Evolutionary conservation across 2,113 vertebrate genomes (phyloP).

Genomic region (Antechinus stuartii): DNA sequence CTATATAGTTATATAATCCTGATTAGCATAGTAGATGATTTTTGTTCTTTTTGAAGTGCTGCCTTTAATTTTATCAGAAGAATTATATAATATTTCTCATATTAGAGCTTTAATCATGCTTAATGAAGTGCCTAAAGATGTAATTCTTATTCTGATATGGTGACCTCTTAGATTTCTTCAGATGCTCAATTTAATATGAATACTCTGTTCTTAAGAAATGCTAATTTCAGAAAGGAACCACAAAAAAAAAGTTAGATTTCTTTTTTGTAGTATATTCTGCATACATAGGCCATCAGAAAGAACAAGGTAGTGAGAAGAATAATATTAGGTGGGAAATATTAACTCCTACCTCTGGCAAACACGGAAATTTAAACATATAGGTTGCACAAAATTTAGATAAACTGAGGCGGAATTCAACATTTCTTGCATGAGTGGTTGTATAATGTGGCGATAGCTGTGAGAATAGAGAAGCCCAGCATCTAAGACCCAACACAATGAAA

Average conservation of each 20-base stretch:
- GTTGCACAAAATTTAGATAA: conserved; percentile 89
- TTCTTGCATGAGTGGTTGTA: conserved; percentile 96
- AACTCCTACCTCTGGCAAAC: conserved; percentile 81
- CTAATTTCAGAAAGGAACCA: conserved; percentile 81
- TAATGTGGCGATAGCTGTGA: conserved; percentile 94
- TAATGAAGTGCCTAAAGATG: conserved; percentile 87
- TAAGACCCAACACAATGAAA: conserved; percentile 97
- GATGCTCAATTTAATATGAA: conserved; percentile 83
- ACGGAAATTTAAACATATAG: conserved; percentile 86
- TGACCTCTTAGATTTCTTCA: conserved; percentile 79
- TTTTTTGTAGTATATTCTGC: conserved; percentile 76
- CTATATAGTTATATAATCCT: conserved; percentile 71
- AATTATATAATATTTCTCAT: conserved; percentile 84
- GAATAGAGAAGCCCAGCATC: conserved; percentile 91
- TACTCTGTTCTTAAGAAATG: conserved; percentile 83
- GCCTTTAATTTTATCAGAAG: conserved; percentile 80
- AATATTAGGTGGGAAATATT: conserved; percentile 84
- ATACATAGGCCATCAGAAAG: conserved; percentile 80
- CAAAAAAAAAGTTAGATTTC: conserved; percentile 77
- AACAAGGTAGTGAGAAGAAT: conserved; percentile 81
- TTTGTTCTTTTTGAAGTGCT: conserved; percentile 77
- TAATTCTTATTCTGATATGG: conserved; percentile 84
- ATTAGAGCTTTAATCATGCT: conserved; percentile 85
- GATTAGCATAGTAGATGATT: conserved; percentile 51
- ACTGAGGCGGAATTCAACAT: conserved; percentile 93